A percentile compares a stretch with the other conserved stretches of the same genome.
Evolutionary conservation across 2,113 vertebrate genomes (phyloP).

Genomic region (Addax nasomaculatus): DNA sequence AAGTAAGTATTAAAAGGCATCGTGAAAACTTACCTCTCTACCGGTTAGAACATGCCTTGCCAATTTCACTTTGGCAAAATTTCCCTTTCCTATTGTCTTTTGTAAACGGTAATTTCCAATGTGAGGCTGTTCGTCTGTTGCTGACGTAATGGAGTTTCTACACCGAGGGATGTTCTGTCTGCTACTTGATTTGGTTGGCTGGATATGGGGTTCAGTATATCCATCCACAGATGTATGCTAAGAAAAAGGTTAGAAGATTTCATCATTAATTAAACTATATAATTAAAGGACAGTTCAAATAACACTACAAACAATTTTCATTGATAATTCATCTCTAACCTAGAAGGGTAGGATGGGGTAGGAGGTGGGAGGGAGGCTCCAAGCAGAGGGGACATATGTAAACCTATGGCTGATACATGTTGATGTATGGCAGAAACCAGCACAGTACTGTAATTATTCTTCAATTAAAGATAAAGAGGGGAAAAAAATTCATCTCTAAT

Average conservation of each 20-base stretch:
- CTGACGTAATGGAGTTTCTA: slow-evolving; percentile 92
- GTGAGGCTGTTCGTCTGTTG: slow-evolving; percentile 91
- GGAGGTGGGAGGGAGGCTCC: background rate
- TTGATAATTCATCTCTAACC: background rate
- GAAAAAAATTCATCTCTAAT: background rate
- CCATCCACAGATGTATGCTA: slow-evolving; percentile 95
- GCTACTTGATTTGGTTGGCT: slow-evolving; percentile 91
- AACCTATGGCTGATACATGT: background rate
- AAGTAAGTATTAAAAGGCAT: background rate
- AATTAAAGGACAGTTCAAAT: background rate
- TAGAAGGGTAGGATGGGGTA: background rate
- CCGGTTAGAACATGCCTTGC: slow-evolving; percentile 94
- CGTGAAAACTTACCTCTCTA: slow-evolving; percentile 88
- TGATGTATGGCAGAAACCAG: background rate
- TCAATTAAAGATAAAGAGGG: background rate
- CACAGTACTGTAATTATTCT: background rate
- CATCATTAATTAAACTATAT: slow-evolving; percentile 15
- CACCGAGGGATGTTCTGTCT: slow-evolving; percentile 93
- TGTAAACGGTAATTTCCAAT: slow-evolving; percentile 96
- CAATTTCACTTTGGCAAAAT: slow-evolving; percentile 97
- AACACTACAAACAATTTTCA: background rate
- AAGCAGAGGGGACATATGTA: background rate
- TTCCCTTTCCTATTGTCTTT: slow-evolving; percentile 97
- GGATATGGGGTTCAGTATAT: slow-evolving; percentile 87
- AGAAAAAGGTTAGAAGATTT: slow-evolving; percentile 28